phyloP scores from a whole-genome alignment of 2,888 invertebrate genomes.

The Lithosia quadra region DNA sequence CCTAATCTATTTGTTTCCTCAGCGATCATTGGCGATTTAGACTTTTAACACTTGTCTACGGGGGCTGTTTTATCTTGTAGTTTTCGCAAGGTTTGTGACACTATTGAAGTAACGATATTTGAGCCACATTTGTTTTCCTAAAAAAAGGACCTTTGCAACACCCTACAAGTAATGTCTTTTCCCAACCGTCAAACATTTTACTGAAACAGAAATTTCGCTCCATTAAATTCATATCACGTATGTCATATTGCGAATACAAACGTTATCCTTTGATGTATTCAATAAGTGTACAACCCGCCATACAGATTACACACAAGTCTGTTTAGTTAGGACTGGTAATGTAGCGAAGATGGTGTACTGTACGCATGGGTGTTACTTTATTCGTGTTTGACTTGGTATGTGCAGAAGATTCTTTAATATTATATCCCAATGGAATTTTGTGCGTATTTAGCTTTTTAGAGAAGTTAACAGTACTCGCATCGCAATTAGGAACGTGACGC shows the following conservation, averaged over 20 bases:
- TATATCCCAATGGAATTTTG: background rate
- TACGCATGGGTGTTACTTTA: conserved; percentile 7
- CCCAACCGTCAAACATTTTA: conserved; percentile 3
- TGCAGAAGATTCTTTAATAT: background rate
- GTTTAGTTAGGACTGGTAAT: conserved; percentile 23
- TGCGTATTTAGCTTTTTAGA: background rate
- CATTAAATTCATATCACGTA: conserved; percentile 21
- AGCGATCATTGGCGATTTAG: too few species aligned
- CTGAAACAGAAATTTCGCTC: background rate
- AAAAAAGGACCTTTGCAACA: background rate
- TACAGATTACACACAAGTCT: conserved; percentile 16
- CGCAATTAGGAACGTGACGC: background rate
- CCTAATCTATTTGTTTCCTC: too few species aligned
- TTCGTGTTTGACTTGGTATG: conserved; percentile 12
- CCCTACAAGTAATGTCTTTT: background rate
- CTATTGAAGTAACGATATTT: too few species aligned
- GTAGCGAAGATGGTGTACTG: conserved; percentile 17
- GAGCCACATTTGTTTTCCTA: background rate
- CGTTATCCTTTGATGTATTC: conserved; percentile 18
- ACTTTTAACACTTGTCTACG: too few species aligned
- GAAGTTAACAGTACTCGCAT: background rate
- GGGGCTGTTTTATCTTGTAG: too few species aligned
- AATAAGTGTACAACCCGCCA: conserved; percentile 16
- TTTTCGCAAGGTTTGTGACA: too few species aligned
- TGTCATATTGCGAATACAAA: conserved; percentile 16